Evolutionary conservation across 2,888 invertebrate species (phyloP), one percentile per base, ranked within the genome.

Genomic region (Nomada flava): DNA sequence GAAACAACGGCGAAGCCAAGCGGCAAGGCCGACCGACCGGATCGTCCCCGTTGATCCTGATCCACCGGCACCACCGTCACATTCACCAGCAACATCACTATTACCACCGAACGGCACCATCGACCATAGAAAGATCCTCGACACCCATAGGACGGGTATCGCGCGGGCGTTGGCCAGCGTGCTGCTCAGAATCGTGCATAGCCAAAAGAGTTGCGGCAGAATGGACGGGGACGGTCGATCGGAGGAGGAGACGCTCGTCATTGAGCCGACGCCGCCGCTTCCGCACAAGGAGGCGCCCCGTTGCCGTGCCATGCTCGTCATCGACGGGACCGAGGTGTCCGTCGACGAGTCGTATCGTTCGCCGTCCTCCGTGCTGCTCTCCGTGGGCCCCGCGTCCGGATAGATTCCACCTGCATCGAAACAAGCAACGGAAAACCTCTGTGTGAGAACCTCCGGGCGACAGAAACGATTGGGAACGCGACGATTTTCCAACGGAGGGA

Each of bases 151-250:
- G 69, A 76, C 73, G 26, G 83, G 85, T 23, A 81, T 78, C 42
- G 82, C 83, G 79, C 87, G 82, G 82, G 83, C 85, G 89, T 88
- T 84, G 83, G 87, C 75, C 82, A 89, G 86, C 91, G 94, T 92
- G 93, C 85, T 91, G 92, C 94, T 94, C 23, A 92, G 76, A 91
- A 93, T 89, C 92, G 93, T 93, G 90, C 93, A 91, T 53, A 92
- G 87, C 86, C 91, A 92, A 83, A 92, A 82, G 47, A 91, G 84
- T 53, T 88, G 90, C 73, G 89, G 79, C n/a, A 89, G 23, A 26
- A 64, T 29, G 59, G 82, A 70, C 10, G 71, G 42, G 15, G 91
- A 90, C 90, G 91, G 92, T 79, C 92, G 92, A 91, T 89, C 69
- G 36, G 94, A 93, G 90, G 91, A 93, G 87, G 93, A 94, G 91